Percentiles rank a stretch among this genome's conserved stretches.
These are phyloP conservation scores for Picus viridis DNA, from an alignment of 2,797 vertebrate species.

Conservation along the genomic window DNA sequence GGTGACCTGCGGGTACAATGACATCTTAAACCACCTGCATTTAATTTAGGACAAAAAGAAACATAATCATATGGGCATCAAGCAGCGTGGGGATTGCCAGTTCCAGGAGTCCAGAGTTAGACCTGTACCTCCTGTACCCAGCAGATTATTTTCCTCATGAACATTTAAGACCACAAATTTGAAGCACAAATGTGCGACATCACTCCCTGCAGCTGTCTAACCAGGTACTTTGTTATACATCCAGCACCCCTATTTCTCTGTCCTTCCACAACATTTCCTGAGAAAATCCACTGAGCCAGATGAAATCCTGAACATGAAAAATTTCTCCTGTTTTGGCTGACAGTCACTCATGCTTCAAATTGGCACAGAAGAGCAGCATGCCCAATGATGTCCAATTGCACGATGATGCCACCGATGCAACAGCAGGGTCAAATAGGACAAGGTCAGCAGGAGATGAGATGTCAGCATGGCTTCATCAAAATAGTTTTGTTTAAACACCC, in stretches of 20 bases:
- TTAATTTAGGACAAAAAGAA: slow-evolving; percentile 31
- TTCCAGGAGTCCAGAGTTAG: neutral
- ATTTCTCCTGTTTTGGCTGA: neutral
- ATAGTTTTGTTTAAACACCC: neutral
- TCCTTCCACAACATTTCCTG: neutral
- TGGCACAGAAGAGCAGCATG: neutral
- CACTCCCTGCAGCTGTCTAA: neutral
- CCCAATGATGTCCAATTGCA: neutral
- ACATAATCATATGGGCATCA: neutral
- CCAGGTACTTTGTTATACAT: accelerated
- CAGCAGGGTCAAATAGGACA: neutral
- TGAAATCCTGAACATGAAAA: neutral
- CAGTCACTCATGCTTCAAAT: neutral
- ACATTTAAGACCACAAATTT: neutral
- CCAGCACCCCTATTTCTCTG: neutral
- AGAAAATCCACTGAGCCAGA: neutral
- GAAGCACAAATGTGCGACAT: neutral
- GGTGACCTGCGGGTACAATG: neutral
- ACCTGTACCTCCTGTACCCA: neutral
- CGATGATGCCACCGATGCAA: neutral
- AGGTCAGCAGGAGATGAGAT: neutral
- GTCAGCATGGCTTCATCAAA: neutral
- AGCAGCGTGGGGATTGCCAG: neutral
- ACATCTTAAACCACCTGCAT: neutral
- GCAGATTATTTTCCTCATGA: neutral